Conservation (phyloP, 2,113 vertebrate genomes). For the Pelecanus crispus region DNA sequence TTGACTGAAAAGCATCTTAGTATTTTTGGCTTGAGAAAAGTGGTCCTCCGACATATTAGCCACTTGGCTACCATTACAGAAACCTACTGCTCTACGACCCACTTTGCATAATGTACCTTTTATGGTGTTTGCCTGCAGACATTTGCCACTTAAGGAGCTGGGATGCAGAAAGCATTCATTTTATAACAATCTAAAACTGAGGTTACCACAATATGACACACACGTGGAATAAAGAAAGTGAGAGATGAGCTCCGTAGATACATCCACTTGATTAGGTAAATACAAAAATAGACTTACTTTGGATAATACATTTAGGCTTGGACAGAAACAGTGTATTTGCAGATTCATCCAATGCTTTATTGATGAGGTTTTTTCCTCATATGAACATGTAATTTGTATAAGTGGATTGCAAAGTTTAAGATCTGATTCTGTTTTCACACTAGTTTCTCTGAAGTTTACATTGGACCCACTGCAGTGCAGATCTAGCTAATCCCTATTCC, state of each 20-base stretch:
- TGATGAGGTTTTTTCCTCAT: neutral
- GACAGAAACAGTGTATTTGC: neutral
- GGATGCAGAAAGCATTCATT: neutral
- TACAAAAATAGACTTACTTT: neutral
- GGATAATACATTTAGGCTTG: neutral
- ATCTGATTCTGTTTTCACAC: neutral
- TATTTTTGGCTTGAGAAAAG: neutral
- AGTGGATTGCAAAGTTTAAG: neutral
- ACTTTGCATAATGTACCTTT: neutral
- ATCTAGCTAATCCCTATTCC: neutral
- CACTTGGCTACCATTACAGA: neutral
- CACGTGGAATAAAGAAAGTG: neutral
- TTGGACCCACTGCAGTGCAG: neutral
- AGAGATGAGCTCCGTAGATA: neutral
- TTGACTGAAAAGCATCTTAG: neutral
- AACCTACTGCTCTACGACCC: rapidly evolving
- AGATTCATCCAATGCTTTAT: neutral
- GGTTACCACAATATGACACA: neutral
- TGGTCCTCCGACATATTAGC: neutral
- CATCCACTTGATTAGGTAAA: neutral
- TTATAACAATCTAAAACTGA: neutral
- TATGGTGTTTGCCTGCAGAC: neutral
- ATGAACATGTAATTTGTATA: neutral
- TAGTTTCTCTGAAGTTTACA: neutral
- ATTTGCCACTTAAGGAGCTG: neutral